Conservation (phyloP, 2,797 vertebrate species). For the Urophycis tenuis region DNA sequence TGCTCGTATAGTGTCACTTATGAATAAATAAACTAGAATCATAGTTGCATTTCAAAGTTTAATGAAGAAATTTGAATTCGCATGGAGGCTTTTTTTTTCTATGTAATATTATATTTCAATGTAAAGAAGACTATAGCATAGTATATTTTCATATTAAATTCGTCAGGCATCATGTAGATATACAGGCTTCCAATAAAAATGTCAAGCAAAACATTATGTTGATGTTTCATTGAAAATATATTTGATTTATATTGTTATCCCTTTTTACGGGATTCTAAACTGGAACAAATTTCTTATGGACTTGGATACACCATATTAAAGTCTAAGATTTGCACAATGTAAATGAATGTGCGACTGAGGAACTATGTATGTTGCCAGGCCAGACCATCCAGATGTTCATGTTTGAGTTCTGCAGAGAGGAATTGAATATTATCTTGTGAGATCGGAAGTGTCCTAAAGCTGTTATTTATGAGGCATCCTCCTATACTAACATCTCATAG, state of each 20-base stretch:
- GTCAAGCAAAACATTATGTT: neutral
- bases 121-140: neutral
- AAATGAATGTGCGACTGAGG: too few species aligned
- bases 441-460: too few species aligned
- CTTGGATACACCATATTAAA: neutral
- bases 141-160: conserved; percentile 4
- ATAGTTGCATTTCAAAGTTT: neutral
- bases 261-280: neutral
- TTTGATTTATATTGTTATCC: neutral
- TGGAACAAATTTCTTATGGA: neutral
- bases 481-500: too few species aligned
- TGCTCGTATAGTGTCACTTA: neutral
- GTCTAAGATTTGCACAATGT: neutral
- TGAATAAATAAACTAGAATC: neutral
- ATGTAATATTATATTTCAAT: neutral
- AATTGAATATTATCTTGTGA: too few species aligned
- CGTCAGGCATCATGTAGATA: neutral
- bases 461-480: too few species aligned
- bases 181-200: neutral
- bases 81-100: neutral
- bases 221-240: neutral
- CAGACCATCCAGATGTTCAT: too few species aligned
- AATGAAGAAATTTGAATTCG: neutral
- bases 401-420: too few species aligned
- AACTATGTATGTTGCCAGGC: too few species aligned